Percentiles rank a stretch among this genome's conserved stretches.
phyloP scores from a whole-genome alignment of 2,797 vertebrate genomes.

The Coranthus polyacanthus region DNA sequence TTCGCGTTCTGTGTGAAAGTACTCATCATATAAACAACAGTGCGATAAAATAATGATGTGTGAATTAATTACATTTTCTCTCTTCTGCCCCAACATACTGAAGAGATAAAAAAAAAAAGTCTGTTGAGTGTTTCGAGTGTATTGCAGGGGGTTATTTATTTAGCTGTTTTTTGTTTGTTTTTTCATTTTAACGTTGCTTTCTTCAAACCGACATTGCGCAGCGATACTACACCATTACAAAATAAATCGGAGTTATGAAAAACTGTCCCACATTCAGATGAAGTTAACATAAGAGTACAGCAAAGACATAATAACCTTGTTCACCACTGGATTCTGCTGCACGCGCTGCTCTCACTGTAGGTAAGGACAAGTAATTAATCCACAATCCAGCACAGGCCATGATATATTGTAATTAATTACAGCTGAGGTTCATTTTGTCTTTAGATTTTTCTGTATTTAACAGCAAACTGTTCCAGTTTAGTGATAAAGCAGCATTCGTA shows the following conservation, averaged over 20 bases:
- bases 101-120: too few relatives aligned
- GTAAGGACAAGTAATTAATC: conserved; percentile 38
- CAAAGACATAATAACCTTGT: neutral
- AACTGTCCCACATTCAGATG: neutral
- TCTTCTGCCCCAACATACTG: too few relatives aligned
- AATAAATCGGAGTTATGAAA: neutral
- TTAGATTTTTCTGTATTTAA: conserved; percentile 20
- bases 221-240: too few relatives aligned
- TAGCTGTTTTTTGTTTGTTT: too few relatives aligned
- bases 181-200: too few relatives aligned
- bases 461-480: conserved; percentile 20
- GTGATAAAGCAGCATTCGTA: conserved; percentile 2
- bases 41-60: too few relatives aligned
- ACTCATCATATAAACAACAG: too few relatives aligned
- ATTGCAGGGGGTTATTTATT: too few relatives aligned
- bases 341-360: conserved; percentile 1
- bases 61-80: too few relatives aligned
- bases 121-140: too few relatives aligned
- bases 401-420: conserved; percentile 29
- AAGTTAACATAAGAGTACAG: neutral
- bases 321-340: neutral
- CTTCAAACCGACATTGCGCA: too few relatives aligned
- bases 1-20: too few relatives aligned
- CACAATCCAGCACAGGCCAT: conserved; percentile 27
- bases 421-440: neutral